Base-by-base conservation (phyloP, 2,888 invertebrate species). In the Macroteleia sp. region DNA sequence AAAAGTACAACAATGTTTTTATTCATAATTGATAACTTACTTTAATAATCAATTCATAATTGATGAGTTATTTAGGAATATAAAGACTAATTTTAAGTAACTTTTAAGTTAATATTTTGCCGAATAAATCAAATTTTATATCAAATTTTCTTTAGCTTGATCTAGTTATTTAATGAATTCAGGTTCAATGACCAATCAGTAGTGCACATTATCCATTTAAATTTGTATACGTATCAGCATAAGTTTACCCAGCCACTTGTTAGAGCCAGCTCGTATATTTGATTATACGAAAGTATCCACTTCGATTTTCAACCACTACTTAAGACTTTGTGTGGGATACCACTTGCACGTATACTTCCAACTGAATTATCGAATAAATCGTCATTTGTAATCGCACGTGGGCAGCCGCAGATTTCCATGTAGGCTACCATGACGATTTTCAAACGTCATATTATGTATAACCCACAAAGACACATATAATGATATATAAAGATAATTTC, bases 281-380 rank as follows among this genome's bases (percentile, higher is more conserved):
- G 39, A 39, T 34, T 48, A 19, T 22, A 57, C 32, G 36, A 14
- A 19, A 44, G 34, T 12, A 22, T 10, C 46, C 46, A 17, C 41
- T 61, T n/a, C 2, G 46, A 61, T 32, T 46, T 34, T 46, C 8
- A 46, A 25, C 34, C 16, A 25, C 2, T 12, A 14, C 17, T 61
- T 6, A 17, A 61, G 12, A 8, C 3, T n/a, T n/a, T 16, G 62
- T 41, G 62, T 61, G 48, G 61, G 61, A 46, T 22, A 48, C n/a
- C 36, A n/a, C 20, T 20, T 19, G 10, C 41, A 41, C 19, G 41
- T n/a, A 19, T n/a, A 39, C 25, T 48, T 48, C 10, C 32, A 61
- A n/a, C 39, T 62, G 28, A 62, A 50, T 62, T 50, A 62, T 62
- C 62, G 36, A 50, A 50, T 32, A 19, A 62, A 62, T 25, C 44